Conservation (phyloP, 2,888 invertebrate species). For the Drosophila falleni region DNA sequence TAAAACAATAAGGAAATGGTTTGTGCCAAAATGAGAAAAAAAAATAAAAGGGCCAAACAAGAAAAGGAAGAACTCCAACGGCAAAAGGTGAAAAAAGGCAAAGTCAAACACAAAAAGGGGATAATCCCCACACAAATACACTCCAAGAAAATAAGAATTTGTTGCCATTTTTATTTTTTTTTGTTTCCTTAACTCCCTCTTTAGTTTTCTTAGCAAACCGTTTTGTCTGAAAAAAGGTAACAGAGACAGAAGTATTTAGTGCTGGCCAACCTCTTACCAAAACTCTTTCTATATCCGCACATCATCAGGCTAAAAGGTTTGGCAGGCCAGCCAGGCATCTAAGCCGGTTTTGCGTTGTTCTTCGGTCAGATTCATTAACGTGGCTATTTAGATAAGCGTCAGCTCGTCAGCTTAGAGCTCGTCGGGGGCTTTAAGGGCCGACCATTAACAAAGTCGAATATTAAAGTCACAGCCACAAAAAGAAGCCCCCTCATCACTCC, state of each 20-base stretch:
- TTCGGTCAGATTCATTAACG: slow-evolving; percentile 80
- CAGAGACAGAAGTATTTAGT: slow-evolving; percentile 69
- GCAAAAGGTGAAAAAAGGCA: slow-evolving; percentile 67
- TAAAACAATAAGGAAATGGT: slow-evolving; percentile 84
- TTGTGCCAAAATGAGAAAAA: slow-evolving; percentile 52
- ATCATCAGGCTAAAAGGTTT: slow-evolving; percentile 72
- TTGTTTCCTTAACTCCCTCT: background rate
- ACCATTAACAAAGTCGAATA: slow-evolving; percentile 49
- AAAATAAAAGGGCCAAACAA: slow-evolving; percentile 45
- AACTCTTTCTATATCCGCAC: slow-evolving; percentile 16
- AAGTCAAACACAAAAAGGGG: slow-evolving; percentile 75
- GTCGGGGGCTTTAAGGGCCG: slow-evolving; percentile 40
- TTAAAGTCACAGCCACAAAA: slow-evolving; percentile 55
- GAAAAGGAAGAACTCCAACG: slow-evolving; percentile 40
- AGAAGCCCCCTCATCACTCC: background rate
- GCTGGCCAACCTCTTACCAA: slow-evolving; percentile 30
- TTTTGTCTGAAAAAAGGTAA: slow-evolving; percentile 72
- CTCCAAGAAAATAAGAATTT: slow-evolving; percentile 58
- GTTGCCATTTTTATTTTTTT: slow-evolving; percentile 39
- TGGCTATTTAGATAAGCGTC: slow-evolving; percentile 79
- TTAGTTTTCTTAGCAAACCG: slow-evolving; percentile 25
- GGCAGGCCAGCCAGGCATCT: slow-evolving; percentile 36
- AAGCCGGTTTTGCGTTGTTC: slow-evolving; percentile 74
- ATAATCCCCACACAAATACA: slow-evolving; percentile 71
- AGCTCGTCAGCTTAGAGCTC: slow-evolving; percentile 28